Base-by-base conservation (phyloP, 1,140 invertebrate species). In the Brachionus koreanus region DNA sequence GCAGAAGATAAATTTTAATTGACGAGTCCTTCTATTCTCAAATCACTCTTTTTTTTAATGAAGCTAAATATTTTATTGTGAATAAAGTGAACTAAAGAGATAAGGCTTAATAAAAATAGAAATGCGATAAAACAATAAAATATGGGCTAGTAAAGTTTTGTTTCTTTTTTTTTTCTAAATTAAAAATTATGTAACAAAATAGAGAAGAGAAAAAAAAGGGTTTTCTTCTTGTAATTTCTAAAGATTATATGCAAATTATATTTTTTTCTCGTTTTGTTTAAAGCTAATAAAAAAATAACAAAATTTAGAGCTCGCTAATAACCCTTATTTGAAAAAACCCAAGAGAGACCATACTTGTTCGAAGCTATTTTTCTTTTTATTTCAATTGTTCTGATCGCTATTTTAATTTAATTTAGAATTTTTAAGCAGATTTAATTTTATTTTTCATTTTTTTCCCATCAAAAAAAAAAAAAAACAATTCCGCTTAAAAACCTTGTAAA, bases 101-200 rank as follows among this genome's bases (percentile, higher is more conserved):
- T 65, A 65, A 65, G 63, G 63, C 63, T 65, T 65, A 13, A 37
- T 65, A 33, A 65, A 65, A 65, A 65, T 65, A 33, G 25, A 33
- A 65, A 65, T 65, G 33, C 63, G 63, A 65, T 65, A 33, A 65
- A 65, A 25, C 33, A 65, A 65, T 65, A 65, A 65, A 65, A 65
- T 57, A 57, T 19, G 33, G 63, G 25, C 63, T 37, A 65, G 63
- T 33, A 65, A 33, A 65, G n/a, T 65, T 65, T 65, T 65, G 23
- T 65, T 65, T 65, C 13, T 5, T 65, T 65, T 33, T 37, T 65
- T 37, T 23, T 46, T 46, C 33, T 65, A 65, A 65, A 65, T 33
- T 65, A 65, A 65, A 65, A 65, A 65, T 65, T 65, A 65, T 65
- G 63, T 65, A 65, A 65, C 63, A 65, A 65, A 65, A 65, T 29